Conservation (phyloP, 2,888 invertebrate species). For the Caenorhabditis sp. region DNA sequence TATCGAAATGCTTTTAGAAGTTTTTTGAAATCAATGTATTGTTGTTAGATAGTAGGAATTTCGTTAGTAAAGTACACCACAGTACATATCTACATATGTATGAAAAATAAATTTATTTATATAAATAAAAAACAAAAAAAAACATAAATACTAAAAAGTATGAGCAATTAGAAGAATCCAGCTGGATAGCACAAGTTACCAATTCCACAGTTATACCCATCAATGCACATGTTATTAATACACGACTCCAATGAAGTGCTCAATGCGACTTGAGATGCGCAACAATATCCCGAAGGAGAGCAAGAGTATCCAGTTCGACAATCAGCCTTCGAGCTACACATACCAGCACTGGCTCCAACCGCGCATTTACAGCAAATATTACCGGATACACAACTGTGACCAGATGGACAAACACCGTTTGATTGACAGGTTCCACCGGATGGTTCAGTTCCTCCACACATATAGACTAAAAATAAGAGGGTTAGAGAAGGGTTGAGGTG, state of each 20-base stretch:
- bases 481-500: not conserved
- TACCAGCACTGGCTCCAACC: constrained; percentile 45
- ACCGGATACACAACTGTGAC: constrained; percentile 44
- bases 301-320: constrained; percentile 44
- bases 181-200: constrained; percentile 48
- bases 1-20: no score
- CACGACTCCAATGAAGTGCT: constrained; percentile 21
- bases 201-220: constrained; percentile 36
- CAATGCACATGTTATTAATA: constrained; percentile 30
- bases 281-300: constrained; percentile 30
- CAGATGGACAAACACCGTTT: constrained; percentile 45
- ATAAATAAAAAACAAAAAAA: no score
- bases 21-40: no score
- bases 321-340: constrained; percentile 22
- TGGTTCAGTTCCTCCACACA: constrained; percentile 40
- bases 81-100: no score
- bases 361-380: constrained; percentile 52
- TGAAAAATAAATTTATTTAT: no score
- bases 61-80: no score
- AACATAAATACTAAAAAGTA: no score
- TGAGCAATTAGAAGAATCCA: constrained; percentile 19
- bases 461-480: constrained; percentile 12
- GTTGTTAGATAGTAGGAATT: no score
- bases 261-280: constrained; percentile 18
- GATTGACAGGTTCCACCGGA: constrained; percentile 38